Conservation (phyloP, 2,797 vertebrate genomes). For the Zenarchopterus dispar region DNA sequence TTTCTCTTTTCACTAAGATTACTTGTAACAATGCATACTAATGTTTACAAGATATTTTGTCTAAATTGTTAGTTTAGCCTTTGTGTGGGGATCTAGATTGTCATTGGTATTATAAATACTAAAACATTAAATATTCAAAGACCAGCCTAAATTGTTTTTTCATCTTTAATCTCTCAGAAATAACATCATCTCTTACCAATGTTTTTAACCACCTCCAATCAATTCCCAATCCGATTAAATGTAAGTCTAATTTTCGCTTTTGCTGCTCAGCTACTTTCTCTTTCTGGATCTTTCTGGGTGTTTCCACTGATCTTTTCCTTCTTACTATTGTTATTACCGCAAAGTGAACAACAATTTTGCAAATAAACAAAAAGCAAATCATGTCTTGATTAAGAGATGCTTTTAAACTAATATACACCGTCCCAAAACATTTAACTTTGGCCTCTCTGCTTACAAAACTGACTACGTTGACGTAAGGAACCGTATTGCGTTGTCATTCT, state of each 20-base stretch:
- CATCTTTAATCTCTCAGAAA: no score
- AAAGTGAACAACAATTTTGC: no score
- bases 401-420: not conserved
- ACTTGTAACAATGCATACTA: not conserved
- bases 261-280: not conserved
- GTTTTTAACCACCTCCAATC: no score
- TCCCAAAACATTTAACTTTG: not conserved
- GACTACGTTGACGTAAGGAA: constrained; percentile 22
- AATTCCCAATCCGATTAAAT: no score
- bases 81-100: no score
- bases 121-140: no score
- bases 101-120: no score
- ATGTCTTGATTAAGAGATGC: not conserved
- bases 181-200: no score
- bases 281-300: constrained; percentile 38
- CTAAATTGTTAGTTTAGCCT: no score
- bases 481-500: constrained; percentile 2
- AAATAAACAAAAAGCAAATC: not conserved
- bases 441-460: constrained; percentile 31
- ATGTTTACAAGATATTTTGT: not conserved
- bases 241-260: constrained; percentile 33
- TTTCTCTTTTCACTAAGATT: not conserved
- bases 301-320: constrained; percentile 35
- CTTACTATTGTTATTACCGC: no score
- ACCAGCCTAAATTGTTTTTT: no score